These are phyloP conservation scores for Meteorus cinctellus DNA, from an alignment of 2,888 invertebrate genomes.

Conservation along the genomic window DNA sequence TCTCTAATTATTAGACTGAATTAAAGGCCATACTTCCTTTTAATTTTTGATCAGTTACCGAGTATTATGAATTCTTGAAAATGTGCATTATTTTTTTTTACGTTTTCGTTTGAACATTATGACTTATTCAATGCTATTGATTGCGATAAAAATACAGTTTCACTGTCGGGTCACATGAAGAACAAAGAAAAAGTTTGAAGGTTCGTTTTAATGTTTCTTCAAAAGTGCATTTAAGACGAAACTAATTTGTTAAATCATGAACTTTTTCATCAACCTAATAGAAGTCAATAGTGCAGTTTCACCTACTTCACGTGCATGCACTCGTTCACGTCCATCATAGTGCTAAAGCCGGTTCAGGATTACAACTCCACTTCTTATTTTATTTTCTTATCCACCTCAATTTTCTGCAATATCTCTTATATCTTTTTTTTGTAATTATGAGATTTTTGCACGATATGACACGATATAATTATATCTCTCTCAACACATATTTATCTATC, in stretches of 20 bases:
- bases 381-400: not conserved
- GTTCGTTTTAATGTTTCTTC: not conserved
- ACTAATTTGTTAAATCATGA: conserved; percentile 3
- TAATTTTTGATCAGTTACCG: too few species aligned
- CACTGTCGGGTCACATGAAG: not conserved
- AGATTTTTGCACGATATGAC: not conserved
- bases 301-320: conserved; percentile 2
- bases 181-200: not conserved
- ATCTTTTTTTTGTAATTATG: not conserved
- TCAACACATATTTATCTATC: not conserved
- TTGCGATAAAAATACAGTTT: too few species aligned
- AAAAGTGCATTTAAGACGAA: not conserved
- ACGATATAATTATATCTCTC: not conserved
- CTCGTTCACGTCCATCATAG: not conserved
- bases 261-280: conserved; percentile 5
- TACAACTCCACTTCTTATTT: not conserved
- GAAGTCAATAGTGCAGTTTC: conserved; percentile 2
- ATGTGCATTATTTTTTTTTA: too few species aligned
- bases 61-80: too few species aligned
- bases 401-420: not conserved
- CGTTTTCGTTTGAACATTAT: too few species aligned
- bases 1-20: too few species aligned
- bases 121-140: too few species aligned
- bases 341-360: not conserved
- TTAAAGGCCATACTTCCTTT: too few species aligned